Evolutionary conservation across 2,797 vertebrate genomes (phyloP).

Genomic region (Clamator glandarius): DNA sequence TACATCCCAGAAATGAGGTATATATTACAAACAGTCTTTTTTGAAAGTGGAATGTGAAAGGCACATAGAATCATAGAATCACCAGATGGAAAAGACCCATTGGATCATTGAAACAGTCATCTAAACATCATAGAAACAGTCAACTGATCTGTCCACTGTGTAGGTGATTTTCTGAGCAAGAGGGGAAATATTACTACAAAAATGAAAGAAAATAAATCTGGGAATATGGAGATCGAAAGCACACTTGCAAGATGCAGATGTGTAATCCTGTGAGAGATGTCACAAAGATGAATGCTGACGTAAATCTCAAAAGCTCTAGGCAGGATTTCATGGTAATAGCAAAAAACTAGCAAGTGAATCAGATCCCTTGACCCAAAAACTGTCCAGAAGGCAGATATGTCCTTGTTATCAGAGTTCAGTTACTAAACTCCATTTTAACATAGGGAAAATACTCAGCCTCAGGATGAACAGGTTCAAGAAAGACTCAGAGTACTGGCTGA

Average conservation of each 20-base stretch:
- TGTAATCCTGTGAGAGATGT: conserved; percentile 9
- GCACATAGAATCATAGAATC: too few relatives aligned
- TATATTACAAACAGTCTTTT: neutral
- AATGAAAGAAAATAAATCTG: neutral
- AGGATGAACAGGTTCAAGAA: neutral
- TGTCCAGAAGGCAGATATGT: conserved; percentile 47
- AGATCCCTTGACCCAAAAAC: conserved; percentile 10
- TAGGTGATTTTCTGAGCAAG: neutral
- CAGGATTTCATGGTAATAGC: conserved; percentile 36
- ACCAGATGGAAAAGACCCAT: too few relatives aligned
- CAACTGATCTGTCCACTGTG: neutral
- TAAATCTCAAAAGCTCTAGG: conserved; percentile 43
- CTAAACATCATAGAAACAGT: neutral
- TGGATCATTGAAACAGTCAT: too few relatives aligned
- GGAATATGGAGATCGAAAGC: neutral
- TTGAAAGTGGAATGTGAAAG: neutral
- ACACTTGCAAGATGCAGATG: neutral
- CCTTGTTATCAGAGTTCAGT: conserved; percentile 7
- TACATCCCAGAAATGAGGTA: neutral
- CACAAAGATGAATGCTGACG: conserved; percentile 22
- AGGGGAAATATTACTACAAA: neutral
- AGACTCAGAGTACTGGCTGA: neutral
- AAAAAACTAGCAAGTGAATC: conserved; percentile 36
- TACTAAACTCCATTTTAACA: neutral
- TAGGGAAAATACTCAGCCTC: neutral